These are phyloP conservation scores for Orycteropus afer DNA, from an alignment of 2,113 vertebrate genomes.

Conservation along the genomic window DNA sequence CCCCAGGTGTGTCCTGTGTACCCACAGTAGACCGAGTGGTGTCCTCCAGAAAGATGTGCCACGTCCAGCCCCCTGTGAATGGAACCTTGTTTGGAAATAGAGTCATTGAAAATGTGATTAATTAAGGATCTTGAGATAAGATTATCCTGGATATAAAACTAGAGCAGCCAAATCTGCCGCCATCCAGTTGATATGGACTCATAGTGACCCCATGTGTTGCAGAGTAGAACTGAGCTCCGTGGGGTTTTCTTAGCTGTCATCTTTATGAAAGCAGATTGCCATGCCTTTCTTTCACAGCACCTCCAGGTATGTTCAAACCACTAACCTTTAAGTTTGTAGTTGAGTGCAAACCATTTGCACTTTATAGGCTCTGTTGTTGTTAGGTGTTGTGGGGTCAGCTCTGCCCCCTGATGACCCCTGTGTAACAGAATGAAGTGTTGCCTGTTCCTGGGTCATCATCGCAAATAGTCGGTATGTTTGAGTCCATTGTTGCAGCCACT, in stretches of 20 bases:
- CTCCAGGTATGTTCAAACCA: neutral
- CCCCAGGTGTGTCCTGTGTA: neutral
- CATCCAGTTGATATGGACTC: too few species aligned
- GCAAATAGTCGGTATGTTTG: neutral
- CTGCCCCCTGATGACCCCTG: neutral
- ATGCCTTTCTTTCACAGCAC: neutral
- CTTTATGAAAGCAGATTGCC: neutral
- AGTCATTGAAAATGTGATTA: neutral
- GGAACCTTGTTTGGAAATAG: neutral
- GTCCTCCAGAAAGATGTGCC: neutral
- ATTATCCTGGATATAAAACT: neutral
- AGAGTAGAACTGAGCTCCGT: neutral
- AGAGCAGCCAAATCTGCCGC: neutral
- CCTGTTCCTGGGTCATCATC: neutral
- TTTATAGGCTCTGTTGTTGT: too few species aligned
- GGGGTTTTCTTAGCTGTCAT: neutral
- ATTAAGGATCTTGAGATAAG: neutral
- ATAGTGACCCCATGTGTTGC: neutral
- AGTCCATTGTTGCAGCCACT: neutral
- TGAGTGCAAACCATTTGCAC: neutral
- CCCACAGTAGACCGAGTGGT: rapidly evolving
- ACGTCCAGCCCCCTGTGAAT: neutral
- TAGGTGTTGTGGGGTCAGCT: neutral
- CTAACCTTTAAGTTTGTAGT: neutral
- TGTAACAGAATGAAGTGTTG: neutral